Conservation (phyloP, 2,797 vertebrate species). For the Enteromius thamalakanensis region DNA sequence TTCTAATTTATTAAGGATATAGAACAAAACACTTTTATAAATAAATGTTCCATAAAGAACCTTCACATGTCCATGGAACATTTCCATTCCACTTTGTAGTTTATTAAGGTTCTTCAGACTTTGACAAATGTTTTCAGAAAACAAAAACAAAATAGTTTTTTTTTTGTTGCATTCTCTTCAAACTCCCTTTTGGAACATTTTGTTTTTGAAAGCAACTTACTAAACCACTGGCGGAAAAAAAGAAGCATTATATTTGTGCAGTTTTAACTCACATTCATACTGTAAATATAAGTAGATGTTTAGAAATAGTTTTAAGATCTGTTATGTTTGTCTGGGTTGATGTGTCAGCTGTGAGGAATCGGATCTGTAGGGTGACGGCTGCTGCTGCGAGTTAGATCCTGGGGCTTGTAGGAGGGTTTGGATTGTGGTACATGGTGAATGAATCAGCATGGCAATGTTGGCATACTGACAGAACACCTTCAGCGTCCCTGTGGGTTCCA, state of each 20-base stretch:
- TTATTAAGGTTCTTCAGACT: neutral
- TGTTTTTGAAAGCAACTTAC: neutral
- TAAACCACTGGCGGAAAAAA: neutral
- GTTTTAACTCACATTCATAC: constrained; percentile 36
- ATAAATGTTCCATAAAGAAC: neutral
- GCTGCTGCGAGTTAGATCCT: constrained; percentile 56
- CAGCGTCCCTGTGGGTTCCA: constrained; percentile 27
- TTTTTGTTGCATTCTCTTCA: neutral
- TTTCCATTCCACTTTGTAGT: neutral
- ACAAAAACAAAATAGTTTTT: neutral
- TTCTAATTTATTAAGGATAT: neutral
- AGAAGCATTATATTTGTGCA: neutral
- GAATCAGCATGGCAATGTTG: constrained; percentile 49
- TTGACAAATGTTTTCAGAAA: neutral
- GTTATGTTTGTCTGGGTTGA: constrained; percentile 29
- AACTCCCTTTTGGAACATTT: neutral
- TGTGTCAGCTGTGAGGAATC: constrained; percentile 48
- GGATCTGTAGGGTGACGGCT: constrained; percentile 60
- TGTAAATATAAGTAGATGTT: constrained; percentile 8
- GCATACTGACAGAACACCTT: constrained; percentile 46
- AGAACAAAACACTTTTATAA: neutral
- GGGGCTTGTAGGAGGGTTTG: constrained; percentile 47
- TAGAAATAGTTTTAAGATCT: constrained; percentile 12
- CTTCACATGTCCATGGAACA: neutral
- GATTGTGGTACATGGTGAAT: constrained; percentile 44